Evolutionary conservation across 2,113 vertebrate species (phyloP), one percentile per base, ranked within the genome.

Genomic region (Naja naja): DNA sequence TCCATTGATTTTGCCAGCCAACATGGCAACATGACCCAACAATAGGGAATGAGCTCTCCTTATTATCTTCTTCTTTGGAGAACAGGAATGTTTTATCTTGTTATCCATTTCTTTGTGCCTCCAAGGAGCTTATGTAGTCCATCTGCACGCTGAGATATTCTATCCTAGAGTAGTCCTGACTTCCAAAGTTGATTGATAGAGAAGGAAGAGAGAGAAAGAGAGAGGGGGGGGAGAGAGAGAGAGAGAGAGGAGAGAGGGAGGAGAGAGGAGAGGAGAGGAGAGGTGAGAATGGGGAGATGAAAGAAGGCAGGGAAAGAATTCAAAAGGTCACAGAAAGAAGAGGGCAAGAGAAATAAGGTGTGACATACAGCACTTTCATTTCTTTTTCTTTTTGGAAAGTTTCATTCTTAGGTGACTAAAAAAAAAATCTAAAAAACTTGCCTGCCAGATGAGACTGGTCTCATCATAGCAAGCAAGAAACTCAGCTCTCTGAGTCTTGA

Each of bases 401-500:
- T 97, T 97, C 96, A 39, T 96, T 96, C 94, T 49, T 95, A 97
- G 97, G 97, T 16, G 9, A 7, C 23, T 1, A 6, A 9, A 39
- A 81, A 45, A 98, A 93, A 94, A 81, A 96, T 9, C 95, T 96
- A 97, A 96, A 97, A 97, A 97, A 54, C 96, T 96, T 97, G 97
- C 97, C 96, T 97, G 96, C 95, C 96, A 95, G 96, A 97, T 95
- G 95, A 56, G 95, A 55, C n/a, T 92, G 91, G 92, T 89, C 97
- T 97, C 97, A 97, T 97, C 97, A 96, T 98, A n/a, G 55, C 85
- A 98, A 96, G 97, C 56, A 53, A 64, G 34, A 97, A 97, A 96
- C 60, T 97, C 95, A 97, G 96, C 97, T 97, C 97, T 96, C 97
- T 96, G 96, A 97, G 97, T 98, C 97, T 97, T 97, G 97, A 98